Percentiles rank a stretch among this genome's conserved stretches.
Evolutionary conservation across 2,113 vertebrate genomes (phyloP).

Genomic region (Sterna hirundo): DNA sequence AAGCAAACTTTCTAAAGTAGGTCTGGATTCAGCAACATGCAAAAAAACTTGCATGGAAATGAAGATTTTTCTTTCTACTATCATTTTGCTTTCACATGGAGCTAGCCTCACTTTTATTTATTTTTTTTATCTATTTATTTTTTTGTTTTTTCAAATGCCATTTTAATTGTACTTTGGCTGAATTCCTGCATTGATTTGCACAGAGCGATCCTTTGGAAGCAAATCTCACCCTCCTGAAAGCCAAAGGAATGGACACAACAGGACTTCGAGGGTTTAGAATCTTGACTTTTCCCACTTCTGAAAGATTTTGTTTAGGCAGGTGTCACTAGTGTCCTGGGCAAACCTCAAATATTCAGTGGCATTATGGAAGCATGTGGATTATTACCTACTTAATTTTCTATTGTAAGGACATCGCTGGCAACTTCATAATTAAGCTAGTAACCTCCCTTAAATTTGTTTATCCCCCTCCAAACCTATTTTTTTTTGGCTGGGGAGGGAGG

Average conservation of each 20-base stretch:
- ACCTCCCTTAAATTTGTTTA: background rate
- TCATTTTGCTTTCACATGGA: background rate
- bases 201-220: background rate
- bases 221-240: background rate
- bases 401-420: background rate
- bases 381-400: background rate
- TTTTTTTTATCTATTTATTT: background rate
- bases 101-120: background rate
- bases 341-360: background rate
- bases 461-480: background rate
- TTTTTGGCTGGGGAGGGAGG: background rate
- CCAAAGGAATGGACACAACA: background rate
- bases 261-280: background rate
- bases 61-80: background rate
- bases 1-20: background rate
- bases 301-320: constrained; percentile 7
- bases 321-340: background rate
- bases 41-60: background rate
- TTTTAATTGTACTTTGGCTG: background rate
- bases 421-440: background rate
- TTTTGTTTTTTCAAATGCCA: background rate
- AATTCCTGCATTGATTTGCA: background rate
- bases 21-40: background rate
- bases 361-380: background rate
- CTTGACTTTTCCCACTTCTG: background rate